Base-by-base conservation (phyloP, 2,113 vertebrate genomes). In the Plestiodon gilberti region DNA sequence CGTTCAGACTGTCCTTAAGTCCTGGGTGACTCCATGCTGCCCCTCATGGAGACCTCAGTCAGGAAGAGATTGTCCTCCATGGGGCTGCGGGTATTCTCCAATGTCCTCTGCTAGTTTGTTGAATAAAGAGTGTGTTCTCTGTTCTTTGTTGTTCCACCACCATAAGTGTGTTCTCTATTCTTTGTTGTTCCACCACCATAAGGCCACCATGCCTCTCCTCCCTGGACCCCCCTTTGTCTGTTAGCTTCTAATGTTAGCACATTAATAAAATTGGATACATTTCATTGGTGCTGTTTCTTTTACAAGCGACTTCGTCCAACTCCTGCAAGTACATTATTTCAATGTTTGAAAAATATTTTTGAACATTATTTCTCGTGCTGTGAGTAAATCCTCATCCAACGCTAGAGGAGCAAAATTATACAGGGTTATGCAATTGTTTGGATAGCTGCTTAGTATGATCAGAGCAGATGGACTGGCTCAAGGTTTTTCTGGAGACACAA, bases 11-110 rank as follows among this genome's bases (percentile, higher is more conserved):
- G 87, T 87, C 3, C 35, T 10, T 88, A 88, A 86, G 2, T 1
- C 18, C 1, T 33, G 30, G 13, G 1, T 48, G 57, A 3, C 0
- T 15, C 0, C 0, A 18, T 0, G n/a, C 0, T 0, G 0, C 0
- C 67, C 35, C 33, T 9, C 0, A 0, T 25, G 4, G 30, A 11
- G 15, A 20, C 23, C 4, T 35, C 22, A 1, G 18, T 20, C 17
- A 25, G 9, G 55, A 81, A 2, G 57, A 62, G 18, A 14, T 14
- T 43, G 57, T 57, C 82, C 57, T 48, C 30, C 38, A 18, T 30
- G 55, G 38, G 2, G 18, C 59, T 3, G 33, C 9, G 17, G 15
- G 15, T 3, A 22, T 70, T 35, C 62, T 4, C 64, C 30, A 5
- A 18, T 78, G 28, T 18, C n/a, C 23, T 43, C 85, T 35, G 35